These are phyloP conservation scores for Teleiodes luculella DNA, from an alignment of 2,888 invertebrate species.

Conservation along the genomic window DNA sequence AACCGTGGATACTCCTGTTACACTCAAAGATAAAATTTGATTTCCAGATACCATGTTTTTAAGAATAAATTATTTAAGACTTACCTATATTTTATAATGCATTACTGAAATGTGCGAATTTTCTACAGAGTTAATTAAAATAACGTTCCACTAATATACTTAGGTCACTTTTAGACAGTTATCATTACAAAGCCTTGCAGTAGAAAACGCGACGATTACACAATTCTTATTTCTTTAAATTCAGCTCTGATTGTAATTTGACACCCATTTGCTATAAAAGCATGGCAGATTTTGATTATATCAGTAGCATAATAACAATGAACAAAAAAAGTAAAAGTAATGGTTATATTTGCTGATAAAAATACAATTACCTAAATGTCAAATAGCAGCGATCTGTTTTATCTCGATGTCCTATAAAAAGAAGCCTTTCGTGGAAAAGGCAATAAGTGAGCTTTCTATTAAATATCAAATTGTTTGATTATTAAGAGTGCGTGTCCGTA, in stretches of 20 bases:
- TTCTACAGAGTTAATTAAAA: no score
- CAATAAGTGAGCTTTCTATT: slow-evolving; percentile 52
- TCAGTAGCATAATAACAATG: background rate
- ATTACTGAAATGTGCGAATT: no score
- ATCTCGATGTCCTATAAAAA: slow-evolving; percentile 17
- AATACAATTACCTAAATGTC: slow-evolving; percentile 12
- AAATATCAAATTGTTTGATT: slow-evolving; percentile 57
- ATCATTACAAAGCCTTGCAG: no score
- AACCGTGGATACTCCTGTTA: background rate
- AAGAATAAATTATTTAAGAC: no score
- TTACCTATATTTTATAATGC: no score
- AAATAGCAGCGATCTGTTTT: slow-evolving; percentile 20
- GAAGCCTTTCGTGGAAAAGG: slow-evolving; percentile 41
- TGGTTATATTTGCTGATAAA: background rate
- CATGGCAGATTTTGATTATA: background rate
- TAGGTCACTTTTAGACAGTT: no score
- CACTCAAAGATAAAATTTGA: background rate
- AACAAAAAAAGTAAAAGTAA: background rate
- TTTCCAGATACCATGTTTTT: no score
- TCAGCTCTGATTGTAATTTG: background rate
- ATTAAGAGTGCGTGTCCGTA: slow-evolving; percentile 25
- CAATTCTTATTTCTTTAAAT: background rate
- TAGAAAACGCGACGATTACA: background rate
- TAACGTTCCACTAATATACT: no score
- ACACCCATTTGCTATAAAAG: background rate